Base-by-base conservation (phyloP, 2,888 invertebrate genomes). In the Anoplius nigerrimus region DNA sequence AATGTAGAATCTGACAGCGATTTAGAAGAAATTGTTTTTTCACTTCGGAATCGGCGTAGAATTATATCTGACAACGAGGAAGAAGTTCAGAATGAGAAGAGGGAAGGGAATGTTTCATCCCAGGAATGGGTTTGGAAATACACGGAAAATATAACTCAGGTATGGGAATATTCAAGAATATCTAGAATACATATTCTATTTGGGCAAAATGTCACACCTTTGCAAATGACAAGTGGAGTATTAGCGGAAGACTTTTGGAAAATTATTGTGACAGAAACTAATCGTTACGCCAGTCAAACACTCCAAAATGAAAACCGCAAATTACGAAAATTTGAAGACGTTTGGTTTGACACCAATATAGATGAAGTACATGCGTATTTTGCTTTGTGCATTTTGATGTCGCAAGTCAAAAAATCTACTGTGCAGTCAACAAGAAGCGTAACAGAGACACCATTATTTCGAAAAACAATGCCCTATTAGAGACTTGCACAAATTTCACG, bases 381-480 rank as follows among this genome's bases (percentile, higher is more conserved):
- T 75, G 69, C 72, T 51, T 69, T 75, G 43, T 76, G 75, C 57
- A 75, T 79, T 66, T 69, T 78, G 46, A 78, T 75, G 72, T 61
- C 75, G 2, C 76, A 79, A 75, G 69, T 78, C 1, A 78, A 75
- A 60, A 76, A 79, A 66, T 51, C 67, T 20, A 66, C 21, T 57
- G 27, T 77, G 18, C 55, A 68, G 42, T 60, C 72, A 13, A 65
- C 72, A 64, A 52, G 68, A 51, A 64, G 24, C 22, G 48, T 72
- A 48, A 72, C 74, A 11, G 52, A 72, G n/a, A 76, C 73, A 15
- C 73, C 66, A 42, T 61, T 76, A 57, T 53, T 53, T 53, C 5
- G 53, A 53, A 24, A 53, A 53, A 22, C 27, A 6, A 68, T 68
- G 64, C 42, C 64, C 1, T 59, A 13, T 20, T 43, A 48, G 34